Percentiles rank a stretch among this genome's conserved stretches.
Conservation (phyloP, 35 echinoderm and acorn worm species). For the Ophiothrix spiculata region DNA sequence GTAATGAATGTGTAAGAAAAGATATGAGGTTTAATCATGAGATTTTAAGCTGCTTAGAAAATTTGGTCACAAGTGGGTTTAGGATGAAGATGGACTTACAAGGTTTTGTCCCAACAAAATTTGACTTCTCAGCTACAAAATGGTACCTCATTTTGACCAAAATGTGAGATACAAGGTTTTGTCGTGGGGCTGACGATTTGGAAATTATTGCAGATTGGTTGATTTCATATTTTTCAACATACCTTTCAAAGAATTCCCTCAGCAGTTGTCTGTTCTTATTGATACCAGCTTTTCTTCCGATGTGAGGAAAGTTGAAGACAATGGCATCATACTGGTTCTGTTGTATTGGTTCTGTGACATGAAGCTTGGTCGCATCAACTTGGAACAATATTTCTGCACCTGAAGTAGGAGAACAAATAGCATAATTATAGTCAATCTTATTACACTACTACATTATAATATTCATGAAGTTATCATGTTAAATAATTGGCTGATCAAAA, state of each 20-base stretch:
- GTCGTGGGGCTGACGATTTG: too few relatives aligned
- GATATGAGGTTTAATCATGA: too few relatives aligned
- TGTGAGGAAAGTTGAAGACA: constrained; percentile 97
- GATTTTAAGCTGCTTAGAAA: too few relatives aligned
- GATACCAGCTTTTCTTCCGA: constrained; percentile 73
- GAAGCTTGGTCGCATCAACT: constrained; percentile 82
- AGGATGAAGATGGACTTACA: too few relatives aligned
- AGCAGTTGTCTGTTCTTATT: constrained; percentile 78
- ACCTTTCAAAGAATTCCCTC: constrained; percentile 81
- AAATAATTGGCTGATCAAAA: not conserved
- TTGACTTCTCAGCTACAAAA: too few relatives aligned
- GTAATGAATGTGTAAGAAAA: too few relatives aligned
- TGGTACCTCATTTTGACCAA: too few relatives aligned
- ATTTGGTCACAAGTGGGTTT: too few relatives aligned
- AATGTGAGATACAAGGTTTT: too few relatives aligned
- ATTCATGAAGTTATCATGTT: not conserved
- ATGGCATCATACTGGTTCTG: constrained; percentile 54
- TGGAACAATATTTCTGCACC: constrained; percentile 60
- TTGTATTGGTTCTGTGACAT: constrained; percentile 3
- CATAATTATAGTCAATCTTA: not conserved
- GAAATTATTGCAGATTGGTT: too few relatives aligned
- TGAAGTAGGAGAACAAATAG: not conserved
- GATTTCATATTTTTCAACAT: too few relatives aligned
- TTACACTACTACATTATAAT: not conserved
- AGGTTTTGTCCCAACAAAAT: too few relatives aligned